Evolutionary conservation across 2,797 vertebrate genomes (phyloP).

Genomic region (Cuniculus paca): DNA sequence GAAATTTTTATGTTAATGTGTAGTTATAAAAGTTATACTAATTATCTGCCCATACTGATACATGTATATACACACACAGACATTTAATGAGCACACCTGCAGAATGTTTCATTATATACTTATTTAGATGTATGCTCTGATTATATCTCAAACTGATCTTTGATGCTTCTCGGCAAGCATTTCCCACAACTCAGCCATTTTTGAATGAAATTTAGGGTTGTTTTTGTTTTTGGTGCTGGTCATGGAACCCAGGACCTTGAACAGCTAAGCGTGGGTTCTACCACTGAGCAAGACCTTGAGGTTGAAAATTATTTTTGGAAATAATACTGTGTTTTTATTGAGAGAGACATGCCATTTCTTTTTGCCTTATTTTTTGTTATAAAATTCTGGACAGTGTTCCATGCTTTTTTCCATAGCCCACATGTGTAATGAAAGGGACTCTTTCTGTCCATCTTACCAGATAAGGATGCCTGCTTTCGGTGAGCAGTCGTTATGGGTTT

Average conservation of each 20-base stretch:
- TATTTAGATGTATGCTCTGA: background rate
- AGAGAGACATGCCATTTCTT: conserved; percentile 59
- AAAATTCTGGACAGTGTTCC: conserved; percentile 57
- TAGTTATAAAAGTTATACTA: conserved; percentile 22
- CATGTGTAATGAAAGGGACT: conserved; percentile 23
- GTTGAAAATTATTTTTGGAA: conserved; percentile 79
- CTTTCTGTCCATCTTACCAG: conserved; percentile 60
- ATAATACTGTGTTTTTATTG: conserved; percentile 56
- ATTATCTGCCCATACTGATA: background rate
- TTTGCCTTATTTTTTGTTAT: conserved; percentile 65
- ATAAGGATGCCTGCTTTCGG: conserved; percentile 82
- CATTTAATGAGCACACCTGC: background rate
- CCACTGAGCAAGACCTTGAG: background rate
- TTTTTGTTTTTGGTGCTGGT: background rate
- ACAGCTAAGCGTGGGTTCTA: background rate
- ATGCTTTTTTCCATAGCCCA: conserved; percentile 19
- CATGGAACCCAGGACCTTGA: background rate
- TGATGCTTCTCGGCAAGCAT: conserved; percentile 54
- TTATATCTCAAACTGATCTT: conserved; percentile 20
- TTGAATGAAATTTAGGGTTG: conserved; percentile 77
- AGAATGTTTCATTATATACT: background rate
- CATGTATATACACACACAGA: background rate
- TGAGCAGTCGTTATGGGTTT: conserved; percentile 74
- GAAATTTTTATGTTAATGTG: background rate
- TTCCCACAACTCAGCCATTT: conserved; percentile 58